A percentile compares a stretch with the other conserved stretches of the same genome.
phyloP scores from a whole-genome alignment of 2,888 invertebrate species.

The Apotomis turbidana region DNA sequence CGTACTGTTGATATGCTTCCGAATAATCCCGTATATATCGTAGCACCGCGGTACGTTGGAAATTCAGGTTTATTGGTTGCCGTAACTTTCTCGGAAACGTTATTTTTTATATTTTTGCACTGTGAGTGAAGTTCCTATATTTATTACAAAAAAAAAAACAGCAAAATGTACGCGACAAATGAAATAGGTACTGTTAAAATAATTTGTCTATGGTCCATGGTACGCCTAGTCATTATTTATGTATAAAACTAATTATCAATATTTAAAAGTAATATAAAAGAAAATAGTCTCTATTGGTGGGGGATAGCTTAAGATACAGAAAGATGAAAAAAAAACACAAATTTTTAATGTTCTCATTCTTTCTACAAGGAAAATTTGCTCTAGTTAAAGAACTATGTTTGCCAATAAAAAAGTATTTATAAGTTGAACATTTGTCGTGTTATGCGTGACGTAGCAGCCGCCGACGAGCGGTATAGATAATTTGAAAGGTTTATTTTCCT shows the following conservation, averaged over 20 bases:
- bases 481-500: constrained; percentile 41
- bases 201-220: constrained; percentile 75
- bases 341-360: constrained; percentile 22
- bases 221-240: constrained; percentile 82
- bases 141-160: constrained; percentile 62
- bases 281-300: constrained; percentile 62
- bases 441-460: constrained; percentile 53
- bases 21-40: constrained; percentile 51
- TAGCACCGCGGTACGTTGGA: constrained; percentile 57
- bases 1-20: constrained; percentile 67
- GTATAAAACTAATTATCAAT: constrained; percentile 71
- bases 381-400: constrained; percentile 32
- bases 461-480: constrained; percentile 19
- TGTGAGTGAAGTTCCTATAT: constrained; percentile 81
- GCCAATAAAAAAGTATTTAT: constrained; percentile 52
- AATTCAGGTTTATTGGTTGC: constrained; percentile 54
- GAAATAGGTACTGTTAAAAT: constrained; percentile 51
- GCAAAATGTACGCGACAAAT: constrained; percentile 59
- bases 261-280: constrained; percentile 60
- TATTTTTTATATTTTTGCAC: constrained; percentile 69
- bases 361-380: constrained; percentile 27
- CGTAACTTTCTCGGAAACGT: constrained; percentile 49
- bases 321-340: constrained; percentile 42
- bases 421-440: constrained; percentile 67
- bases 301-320: constrained; percentile 56